Evolutionary conservation across 2,888 invertebrate genomes (phyloP).

Genomic region (Colletes collaris): DNA sequence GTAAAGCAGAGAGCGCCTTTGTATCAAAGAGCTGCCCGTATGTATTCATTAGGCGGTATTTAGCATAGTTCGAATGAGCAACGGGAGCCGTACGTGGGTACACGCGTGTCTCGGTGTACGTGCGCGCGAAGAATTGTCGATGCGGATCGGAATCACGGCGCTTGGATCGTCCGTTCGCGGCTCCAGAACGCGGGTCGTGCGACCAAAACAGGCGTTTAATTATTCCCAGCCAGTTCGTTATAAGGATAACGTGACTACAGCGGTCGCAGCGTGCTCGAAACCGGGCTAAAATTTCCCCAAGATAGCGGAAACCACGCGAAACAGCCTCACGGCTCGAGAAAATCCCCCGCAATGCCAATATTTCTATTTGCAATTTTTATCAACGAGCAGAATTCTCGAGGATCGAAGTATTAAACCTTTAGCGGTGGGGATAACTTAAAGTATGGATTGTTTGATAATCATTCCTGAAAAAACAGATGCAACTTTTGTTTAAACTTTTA

Average conservation of each 20-base stretch:
- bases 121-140: constrained; percentile 43
- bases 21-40: constrained; percentile 78
- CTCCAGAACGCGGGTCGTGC: constrained; percentile 8
- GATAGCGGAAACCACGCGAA: neutral
- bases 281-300: constrained; percentile 1
- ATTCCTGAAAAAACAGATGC: no score
- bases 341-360: no score
- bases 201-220: constrained; percentile 45
- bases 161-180: neutral
- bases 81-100: constrained; percentile 28
- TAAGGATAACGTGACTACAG: constrained; percentile 4
- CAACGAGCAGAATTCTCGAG: no score
- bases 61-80: constrained; percentile 67
- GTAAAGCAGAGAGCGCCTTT: constrained; percentile 73
- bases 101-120: constrained; percentile 6
- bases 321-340: no score
- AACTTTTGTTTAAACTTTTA: no score
- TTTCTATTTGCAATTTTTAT: no score
- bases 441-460: no score
- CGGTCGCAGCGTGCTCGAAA: neutral
- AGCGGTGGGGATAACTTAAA: no score
- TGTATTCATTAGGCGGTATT: constrained; percentile 78
- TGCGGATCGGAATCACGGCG: constrained; percentile 35
- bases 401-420: no score
- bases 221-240: constrained; percentile 25